Evolutionary conservation across 1,140 invertebrate species (phyloP).

Genomic region (Bombus fervidus): DNA sequence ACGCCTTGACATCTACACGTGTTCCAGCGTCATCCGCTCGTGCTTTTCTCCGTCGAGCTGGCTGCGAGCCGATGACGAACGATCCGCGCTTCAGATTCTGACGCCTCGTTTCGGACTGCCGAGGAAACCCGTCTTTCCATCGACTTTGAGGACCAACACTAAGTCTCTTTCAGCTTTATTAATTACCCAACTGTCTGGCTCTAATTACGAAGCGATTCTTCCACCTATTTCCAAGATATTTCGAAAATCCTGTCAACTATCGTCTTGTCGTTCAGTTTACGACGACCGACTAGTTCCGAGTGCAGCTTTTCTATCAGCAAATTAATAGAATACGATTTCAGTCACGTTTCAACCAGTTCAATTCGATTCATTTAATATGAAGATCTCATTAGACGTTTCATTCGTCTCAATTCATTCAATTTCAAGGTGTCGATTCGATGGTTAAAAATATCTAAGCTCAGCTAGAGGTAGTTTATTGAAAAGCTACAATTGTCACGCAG

Average conservation of each 20-base stretch:
- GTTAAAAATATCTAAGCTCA: too few relatives aligned
- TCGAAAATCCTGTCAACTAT: not conserved
- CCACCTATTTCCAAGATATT: not conserved
- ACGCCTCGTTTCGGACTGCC: slow-evolving; percentile 19
- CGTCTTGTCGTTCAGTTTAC: not conserved
- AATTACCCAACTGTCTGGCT: not conserved
- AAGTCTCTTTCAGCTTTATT: not conserved
- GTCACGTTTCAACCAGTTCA: not conserved
- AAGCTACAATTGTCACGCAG: too few relatives aligned
- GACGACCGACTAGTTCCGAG: not conserved
- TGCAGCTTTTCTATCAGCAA: not conserved
- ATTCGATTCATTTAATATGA: not conserved
- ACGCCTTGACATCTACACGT: slow-evolving; percentile 60
- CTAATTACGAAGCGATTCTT: not conserved
- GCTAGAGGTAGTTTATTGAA: too few relatives aligned
- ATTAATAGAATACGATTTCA: not conserved
- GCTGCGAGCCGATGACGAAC: slow-evolving; percentile 54
- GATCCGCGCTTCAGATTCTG: slow-evolving; percentile 34
- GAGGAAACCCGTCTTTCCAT: slow-evolving; percentile 3
- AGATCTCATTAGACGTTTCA: too few relatives aligned
- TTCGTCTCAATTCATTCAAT: too few relatives aligned
- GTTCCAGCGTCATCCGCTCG: slow-evolving; percentile 54
- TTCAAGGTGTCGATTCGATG: too few relatives aligned
- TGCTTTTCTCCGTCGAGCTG: slow-evolving; percentile 37
- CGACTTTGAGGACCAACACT: not conserved